Conservation (phyloP, 2,113 vertebrate genomes). For the Tupaia tana region DNA sequence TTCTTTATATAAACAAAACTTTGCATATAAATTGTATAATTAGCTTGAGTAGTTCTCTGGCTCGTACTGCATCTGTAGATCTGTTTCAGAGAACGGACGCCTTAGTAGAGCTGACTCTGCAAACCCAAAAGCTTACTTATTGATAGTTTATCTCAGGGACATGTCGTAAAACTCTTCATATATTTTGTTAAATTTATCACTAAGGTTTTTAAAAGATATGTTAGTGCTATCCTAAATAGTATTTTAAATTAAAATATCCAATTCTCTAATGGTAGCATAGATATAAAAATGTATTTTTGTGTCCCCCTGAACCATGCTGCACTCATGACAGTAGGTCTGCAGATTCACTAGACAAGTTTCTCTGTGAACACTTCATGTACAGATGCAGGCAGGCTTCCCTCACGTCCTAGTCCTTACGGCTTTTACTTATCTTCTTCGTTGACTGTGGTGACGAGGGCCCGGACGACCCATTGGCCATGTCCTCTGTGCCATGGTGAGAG, state of each 20-base stretch:
- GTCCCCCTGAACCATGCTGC: background rate
- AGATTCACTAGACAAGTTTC: background rate
- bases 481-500: background rate
- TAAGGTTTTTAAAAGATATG: background rate
- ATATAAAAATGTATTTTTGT: background rate
- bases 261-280: background rate
- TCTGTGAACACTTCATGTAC: background rate
- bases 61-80: background rate
- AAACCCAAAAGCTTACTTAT: background rate
- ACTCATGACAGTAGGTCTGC: background rate
- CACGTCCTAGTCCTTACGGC: background rate
- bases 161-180: background rate
- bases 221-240: background rate
- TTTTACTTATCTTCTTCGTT: background rate
- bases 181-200: background rate
- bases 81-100: background rate
- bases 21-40: background rate
- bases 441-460: background rate
- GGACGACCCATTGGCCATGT: background rate
- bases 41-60: background rate
- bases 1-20: background rate
- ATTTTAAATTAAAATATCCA: background rate
- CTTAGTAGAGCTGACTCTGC: background rate
- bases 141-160: background rate
- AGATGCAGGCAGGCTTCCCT: background rate